Base-by-base conservation (phyloP, 1,140 invertebrate species). In the Gryon sp. region DNA sequence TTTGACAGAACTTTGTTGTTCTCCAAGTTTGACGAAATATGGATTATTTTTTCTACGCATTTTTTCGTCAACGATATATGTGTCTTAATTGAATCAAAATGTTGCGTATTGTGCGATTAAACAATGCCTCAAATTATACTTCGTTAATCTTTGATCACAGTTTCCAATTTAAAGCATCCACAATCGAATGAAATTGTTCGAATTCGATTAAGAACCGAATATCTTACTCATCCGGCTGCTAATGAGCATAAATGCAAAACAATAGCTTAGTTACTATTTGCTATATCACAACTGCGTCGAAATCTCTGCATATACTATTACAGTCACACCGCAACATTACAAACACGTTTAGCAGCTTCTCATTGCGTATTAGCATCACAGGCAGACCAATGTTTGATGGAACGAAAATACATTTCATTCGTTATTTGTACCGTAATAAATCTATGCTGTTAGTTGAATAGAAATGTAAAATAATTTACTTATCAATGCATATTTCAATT, bases 201-300 rank as follows among this genome's bases (percentile, higher is more conserved):
- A 15, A 18, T 6, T 50, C 20, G 16, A 22, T n/a, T 7, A 41
- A 12, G 4, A 68, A 38, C 41, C 18, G 41, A 68, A 48, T 68
- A 40, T 32, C 41, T 38, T 48, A 55, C 63, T 68, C 52, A 57
- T 68, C 26, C 20, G 40, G 41, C 19, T 30, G 50, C 30, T 68
- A 68, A 68, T 68, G 32, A 57, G 63, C 50, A 11, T 68, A 46
- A 68, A 68, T 55, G 30, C 63, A 48, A 68, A 68, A 68, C 63
- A 68, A 68, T 68, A 57, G 63, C 63, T 48, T 38, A 46, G 40
- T 68, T 48, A 68, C 41, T n/a, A 68, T 57, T 57, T 52, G 41
- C 63, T 57, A 48, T 68, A 68, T 68, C 63, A 57, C 28, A 12
- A 68, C 52, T 55, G 48, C 57, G 62, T 55, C 62, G 62, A 66